Evolutionary conservation across 2,113 vertebrate genomes (phyloP).

Genomic region (Rhinolophus ferrumequinum): DNA sequence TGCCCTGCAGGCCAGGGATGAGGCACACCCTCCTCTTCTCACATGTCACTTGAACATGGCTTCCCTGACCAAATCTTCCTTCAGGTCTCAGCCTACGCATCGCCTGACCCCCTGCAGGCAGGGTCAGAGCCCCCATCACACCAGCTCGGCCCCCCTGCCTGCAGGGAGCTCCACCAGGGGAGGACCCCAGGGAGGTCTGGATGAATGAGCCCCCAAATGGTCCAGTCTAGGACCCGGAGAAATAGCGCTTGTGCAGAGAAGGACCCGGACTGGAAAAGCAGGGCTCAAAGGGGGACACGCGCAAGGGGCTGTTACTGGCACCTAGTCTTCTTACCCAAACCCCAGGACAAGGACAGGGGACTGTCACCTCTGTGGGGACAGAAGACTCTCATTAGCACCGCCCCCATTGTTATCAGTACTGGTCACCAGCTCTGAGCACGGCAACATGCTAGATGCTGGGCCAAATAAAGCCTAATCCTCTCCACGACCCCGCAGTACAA

Average conservation of each 20-base stretch:
- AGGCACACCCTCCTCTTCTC: background rate
- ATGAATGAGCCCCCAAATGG: too few relatives aligned
- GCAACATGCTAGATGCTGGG: background rate
- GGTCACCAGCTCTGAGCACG: background rate
- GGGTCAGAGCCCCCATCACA: background rate
- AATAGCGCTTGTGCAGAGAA: background rate
- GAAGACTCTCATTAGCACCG: background rate
- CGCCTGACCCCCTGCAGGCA: background rate
- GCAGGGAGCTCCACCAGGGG: background rate
- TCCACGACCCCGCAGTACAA: rapidly evolving
- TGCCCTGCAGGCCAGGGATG: background rate
- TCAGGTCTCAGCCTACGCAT: background rate
- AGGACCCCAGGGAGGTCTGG: background rate
- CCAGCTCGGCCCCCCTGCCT: background rate
- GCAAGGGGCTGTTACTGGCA: background rate
- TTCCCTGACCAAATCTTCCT: background rate
- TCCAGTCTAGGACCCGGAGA: background rate
- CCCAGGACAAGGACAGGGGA: background rate
- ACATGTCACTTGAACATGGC: background rate
- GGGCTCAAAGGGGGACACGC: background rate
- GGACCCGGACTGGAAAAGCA: background rate
- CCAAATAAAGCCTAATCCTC: background rate
- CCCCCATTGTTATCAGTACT: rapidly evolving
- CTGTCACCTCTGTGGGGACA: background rate
- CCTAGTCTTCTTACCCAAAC: background rate